Evolutionary conservation across 2,113 vertebrate species (phyloP).

Genomic region (Aptenodytes patagonicus): DNA sequence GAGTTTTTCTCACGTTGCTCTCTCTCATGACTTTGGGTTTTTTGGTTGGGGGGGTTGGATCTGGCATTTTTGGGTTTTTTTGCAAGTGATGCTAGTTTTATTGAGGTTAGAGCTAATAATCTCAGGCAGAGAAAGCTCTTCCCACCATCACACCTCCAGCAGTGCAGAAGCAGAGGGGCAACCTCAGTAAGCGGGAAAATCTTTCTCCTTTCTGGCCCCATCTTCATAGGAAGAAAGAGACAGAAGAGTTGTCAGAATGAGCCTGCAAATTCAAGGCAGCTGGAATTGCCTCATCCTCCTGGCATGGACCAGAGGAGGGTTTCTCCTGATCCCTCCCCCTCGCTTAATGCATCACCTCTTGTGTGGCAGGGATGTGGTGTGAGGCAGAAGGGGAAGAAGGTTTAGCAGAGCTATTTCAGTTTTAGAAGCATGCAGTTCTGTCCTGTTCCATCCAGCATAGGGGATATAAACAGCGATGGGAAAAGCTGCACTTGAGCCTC

Average conservation of each 20-base stretch:
- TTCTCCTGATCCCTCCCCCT: constrained; percentile 25
- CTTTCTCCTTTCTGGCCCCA: neutral
- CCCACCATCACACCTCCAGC: neutral
- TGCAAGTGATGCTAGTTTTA: neutral
- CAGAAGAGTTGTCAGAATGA: neutral
- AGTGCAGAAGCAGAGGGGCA: neutral
- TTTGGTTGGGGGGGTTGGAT: neutral
- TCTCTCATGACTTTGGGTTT: neutral
- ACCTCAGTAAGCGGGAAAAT: neutral
- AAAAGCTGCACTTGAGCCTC: neutral
- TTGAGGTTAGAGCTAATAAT: neutral
- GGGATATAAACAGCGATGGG: constrained; percentile 15
- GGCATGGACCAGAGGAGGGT: neutral
- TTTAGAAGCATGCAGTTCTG: neutral
- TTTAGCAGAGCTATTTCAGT: constrained; percentile 51
- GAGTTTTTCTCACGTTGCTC: neutral
- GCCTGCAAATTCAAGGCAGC: constrained; percentile 50
- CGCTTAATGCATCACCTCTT: constrained; percentile 45
- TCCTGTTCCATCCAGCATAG: neutral
- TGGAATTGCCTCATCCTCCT: constrained; percentile 43
- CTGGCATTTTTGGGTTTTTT: neutral
- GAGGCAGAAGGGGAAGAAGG: constrained; percentile 37
- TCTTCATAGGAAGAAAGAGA: neutral
- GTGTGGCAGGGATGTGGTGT: constrained; percentile 56
- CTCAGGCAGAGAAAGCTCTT: neutral